phyloP scores from a whole-genome alignment of 2,113 vertebrate genomes.

The Lamprotornis superbus region DNA sequence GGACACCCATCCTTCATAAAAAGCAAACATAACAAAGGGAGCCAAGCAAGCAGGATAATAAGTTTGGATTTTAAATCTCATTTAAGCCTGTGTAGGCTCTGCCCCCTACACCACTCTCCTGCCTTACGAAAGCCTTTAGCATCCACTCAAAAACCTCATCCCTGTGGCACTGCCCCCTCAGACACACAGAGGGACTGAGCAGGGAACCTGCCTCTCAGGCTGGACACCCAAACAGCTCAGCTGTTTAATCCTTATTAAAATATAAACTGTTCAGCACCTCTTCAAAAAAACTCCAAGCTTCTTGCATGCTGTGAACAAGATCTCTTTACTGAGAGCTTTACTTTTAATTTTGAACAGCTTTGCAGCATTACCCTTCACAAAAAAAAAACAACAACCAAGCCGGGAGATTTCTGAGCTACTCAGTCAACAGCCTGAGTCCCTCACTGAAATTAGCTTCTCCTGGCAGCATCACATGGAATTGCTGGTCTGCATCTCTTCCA shows the following conservation, averaged over 20 bases:
- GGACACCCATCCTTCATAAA: background rate
- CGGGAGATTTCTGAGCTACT: background rate
- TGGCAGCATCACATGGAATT: background rate
- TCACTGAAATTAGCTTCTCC: background rate
- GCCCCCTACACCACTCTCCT: background rate
- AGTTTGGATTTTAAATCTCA: background rate
- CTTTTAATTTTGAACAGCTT: constrained; percentile 73
- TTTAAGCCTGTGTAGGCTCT: background rate
- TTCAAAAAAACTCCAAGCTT: background rate
- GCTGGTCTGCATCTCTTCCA: background rate
- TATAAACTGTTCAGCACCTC: background rate
- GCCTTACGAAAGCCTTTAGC: background rate
- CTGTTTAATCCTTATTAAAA: constrained; percentile 1
- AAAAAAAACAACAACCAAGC: background rate
- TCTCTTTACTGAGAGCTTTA: constrained; percentile 69
- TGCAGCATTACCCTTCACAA: constrained; percentile 16
- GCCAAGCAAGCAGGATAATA: background rate
- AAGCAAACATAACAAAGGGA: background rate
- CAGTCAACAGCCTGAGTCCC: constrained; percentile 1
- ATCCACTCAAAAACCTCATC: background rate
- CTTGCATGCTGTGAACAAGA: constrained; percentile 41
- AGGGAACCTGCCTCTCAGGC: background rate
- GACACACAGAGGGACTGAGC: background rate
- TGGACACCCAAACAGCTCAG: background rate
- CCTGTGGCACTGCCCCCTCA: background rate